Evolutionary conservation across 2,888 invertebrate species (phyloP), one percentile per base, ranked within the genome.

Genomic region (Dermolepida albohirtum): DNA sequence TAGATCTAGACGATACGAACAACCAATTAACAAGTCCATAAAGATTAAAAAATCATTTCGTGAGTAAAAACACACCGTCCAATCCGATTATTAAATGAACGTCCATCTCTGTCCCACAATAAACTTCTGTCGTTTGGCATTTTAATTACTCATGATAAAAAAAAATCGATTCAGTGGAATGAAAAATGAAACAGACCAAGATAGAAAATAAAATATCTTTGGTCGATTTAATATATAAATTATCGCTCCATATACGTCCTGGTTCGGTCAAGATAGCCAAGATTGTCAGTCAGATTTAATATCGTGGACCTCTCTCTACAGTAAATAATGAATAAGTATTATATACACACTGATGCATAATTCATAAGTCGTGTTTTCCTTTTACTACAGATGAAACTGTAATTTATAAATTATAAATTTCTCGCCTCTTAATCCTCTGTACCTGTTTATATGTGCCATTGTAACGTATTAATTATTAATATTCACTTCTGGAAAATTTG

Each of bases 381-480:
- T 34, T 34, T 34, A 27, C 41, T 29, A 52, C 34, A 22, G 22
- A 11, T 43, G 43, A 43, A 57, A 57, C 57, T 57, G 57, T 57
- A 57, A 17, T 43, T 57, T 43, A 27, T 57, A 57, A 57, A 57
- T 57, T 43, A 57, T 57, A 22, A 57, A 57, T 57, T 57, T 57
- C 57, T 57, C 57, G 43, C 57, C 57, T 57, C 41, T 57, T 57
- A 57, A 57, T 57, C 43, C 34, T 43, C 43, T 12, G 43, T 12
- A 34, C 34, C 34, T 47, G 44, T 1, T 8, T 47, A 17, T 47
- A 47, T 5, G 44, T 47, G 44, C 44, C 44, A 47, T 17, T 17
- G 44, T 47, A 47, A 47, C 17, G 44, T 47, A 14, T 47, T 47
- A 47, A 47, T 47, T 47, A 47, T 47, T 47, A 6, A 49, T 34